phyloP scores from a whole-genome alignment of 2,888 invertebrate genomes.

The Andrena chrysosceles region DNA sequence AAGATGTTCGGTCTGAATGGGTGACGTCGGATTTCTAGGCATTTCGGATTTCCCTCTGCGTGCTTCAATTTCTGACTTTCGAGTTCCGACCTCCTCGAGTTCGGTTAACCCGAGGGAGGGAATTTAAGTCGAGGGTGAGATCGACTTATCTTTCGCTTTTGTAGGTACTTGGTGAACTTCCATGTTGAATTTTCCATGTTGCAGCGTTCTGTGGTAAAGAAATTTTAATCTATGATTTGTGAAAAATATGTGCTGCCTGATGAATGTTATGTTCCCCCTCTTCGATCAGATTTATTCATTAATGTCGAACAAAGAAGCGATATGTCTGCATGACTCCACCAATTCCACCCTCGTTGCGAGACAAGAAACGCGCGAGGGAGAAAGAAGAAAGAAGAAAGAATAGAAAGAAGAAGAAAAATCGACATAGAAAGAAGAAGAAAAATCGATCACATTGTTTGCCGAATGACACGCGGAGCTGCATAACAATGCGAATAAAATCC shows the following conservation, averaged over 20 bases:
- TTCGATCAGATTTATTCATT: background rate
- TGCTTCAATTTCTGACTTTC: background rate
- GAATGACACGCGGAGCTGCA: background rate
- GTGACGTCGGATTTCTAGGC: background rate
- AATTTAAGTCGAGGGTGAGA: too few species aligned
- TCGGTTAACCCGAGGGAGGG: too few species aligned
- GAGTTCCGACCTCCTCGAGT: background rate
- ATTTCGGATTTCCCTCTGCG: background rate
- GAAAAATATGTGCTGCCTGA: too few species aligned
- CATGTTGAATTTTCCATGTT: background rate
- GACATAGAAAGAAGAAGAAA: background rate
- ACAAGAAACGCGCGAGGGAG: background rate
- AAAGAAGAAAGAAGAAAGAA: too few species aligned
- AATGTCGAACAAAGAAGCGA: background rate
- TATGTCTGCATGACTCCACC: background rate
- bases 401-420: background rate
- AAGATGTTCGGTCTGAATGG: constrained; percentile 5
- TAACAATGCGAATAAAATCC: constrained; percentile 17
- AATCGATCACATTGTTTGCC: constrained; percentile 19
- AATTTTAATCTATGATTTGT: background rate
- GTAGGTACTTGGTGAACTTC: background rate
- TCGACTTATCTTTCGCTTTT: background rate
- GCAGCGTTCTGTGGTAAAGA: background rate
- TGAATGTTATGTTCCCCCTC: too few species aligned
- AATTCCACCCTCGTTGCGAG: background rate